phyloP scores from a whole-genome alignment of 2,888 invertebrate genomes.

The Cerastis leucographa region DNA sequence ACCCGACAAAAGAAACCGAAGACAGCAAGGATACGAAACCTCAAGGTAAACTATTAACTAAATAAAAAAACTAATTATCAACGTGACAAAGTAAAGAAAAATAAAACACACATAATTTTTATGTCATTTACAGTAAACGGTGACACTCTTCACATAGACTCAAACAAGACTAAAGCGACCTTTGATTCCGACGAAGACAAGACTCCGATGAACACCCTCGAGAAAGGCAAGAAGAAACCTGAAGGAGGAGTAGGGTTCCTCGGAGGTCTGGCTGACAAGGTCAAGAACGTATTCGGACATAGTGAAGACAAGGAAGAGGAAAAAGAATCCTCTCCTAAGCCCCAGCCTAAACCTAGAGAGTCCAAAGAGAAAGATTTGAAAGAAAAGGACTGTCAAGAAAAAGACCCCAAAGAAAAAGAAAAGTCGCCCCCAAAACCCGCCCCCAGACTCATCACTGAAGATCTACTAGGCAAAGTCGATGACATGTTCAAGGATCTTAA shows the following conservation, averaged over 20 bases:
- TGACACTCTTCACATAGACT: constrained; percentile 81
- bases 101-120: neutral
- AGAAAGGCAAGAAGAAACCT: constrained; percentile 88
- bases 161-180: constrained; percentile 89
- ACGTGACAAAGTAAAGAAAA: neutral
- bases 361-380: constrained; percentile 69
- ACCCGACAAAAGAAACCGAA: constrained; percentile 76
- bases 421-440: constrained; percentile 86
- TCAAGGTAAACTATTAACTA: constrained; percentile 75
- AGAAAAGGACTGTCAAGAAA: constrained; percentile 50
- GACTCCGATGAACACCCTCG: constrained; percentile 89
- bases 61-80: neutral
- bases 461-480: constrained; percentile 87
- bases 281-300: constrained; percentile 84
- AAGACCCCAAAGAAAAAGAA: constrained; percentile 74
- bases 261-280: constrained; percentile 85
- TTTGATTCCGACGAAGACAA: constrained; percentile 91
- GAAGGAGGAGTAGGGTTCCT: constrained; percentile 81
- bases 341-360: constrained; percentile 79
- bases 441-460: constrained; percentile 87
- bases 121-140: constrained; percentile 83
- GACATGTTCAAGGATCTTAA: constrained; percentile 88
- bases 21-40: constrained; percentile 79
- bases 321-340: constrained; percentile 79
- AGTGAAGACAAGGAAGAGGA: constrained; percentile 84